These are phyloP conservation scores for Azemiops feae DNA, from an alignment of 2,113 vertebrate species.

Conservation along the genomic window DNA sequence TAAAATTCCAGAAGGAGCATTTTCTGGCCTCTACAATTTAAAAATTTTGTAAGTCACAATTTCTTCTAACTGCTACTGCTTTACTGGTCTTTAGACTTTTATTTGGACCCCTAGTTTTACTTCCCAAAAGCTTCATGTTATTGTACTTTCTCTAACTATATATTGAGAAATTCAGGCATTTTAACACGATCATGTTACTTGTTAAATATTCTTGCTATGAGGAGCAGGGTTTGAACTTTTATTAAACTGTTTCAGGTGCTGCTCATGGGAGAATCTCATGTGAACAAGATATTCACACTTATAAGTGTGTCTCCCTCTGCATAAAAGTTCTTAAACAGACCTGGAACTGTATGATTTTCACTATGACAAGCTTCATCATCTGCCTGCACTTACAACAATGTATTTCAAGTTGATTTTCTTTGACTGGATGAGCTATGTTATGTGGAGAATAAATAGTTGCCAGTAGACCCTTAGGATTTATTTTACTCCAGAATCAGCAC, in stretches of 20 bases:
- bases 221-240: neutral
- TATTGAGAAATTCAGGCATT: neutral
- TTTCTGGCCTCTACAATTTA: slow-evolving; percentile 89
- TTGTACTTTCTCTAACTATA: neutral
- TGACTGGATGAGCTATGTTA: neutral
- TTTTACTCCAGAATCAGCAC: neutral
- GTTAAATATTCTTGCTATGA: neutral
- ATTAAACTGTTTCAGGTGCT: neutral
- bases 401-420: neutral
- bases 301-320: neutral
- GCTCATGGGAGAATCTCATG: neutral
- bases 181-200: neutral
- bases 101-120: neutral
- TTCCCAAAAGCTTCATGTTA: neutral
- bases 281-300: neutral
- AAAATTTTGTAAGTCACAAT: slow-evolving; percentile 89
- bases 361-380: neutral
- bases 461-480: neutral
- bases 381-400: neutral
- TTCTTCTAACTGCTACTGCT: neutral
- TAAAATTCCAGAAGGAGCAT: slow-evolving; percentile 81
- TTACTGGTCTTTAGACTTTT: neutral
- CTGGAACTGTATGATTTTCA: neutral
- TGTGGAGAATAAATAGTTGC: neutral
- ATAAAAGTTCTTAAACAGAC: neutral